Base-by-base conservation (phyloP, 2,888 invertebrate species). In the Lasioglossum zephyrum region DNA sequence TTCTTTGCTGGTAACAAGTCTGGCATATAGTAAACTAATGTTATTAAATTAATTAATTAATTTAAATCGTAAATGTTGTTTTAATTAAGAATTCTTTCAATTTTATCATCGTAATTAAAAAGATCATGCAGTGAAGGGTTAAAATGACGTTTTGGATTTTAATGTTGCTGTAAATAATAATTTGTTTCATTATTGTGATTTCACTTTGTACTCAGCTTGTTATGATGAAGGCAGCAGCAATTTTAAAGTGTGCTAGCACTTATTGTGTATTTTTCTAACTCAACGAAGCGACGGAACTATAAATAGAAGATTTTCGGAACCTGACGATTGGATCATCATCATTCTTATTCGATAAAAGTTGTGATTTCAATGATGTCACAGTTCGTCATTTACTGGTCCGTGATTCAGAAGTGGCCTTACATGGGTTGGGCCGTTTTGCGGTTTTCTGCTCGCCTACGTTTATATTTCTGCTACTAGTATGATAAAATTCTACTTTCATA, bases 351-450 rank as follows among this genome's bases (percentile, higher is more conserved):
- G 36, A 6, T 13, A 66, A 66, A 66, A 36, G 18, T 66, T 66
- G 66, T 66, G 66, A 36, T 36, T 66, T 18, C 36, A 36, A 66
- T 66, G 66, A 66, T 66, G 66, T 66, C 66, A 66, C 8, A 18
- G 31, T 36, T 36, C 66, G 8, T 66, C 66, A 18, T 2, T 8
- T 66, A 36, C 36, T 66, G 36, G 66, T 66, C 6, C 66, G 36
- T 66, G 36, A 66, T 66, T 66, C 66, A 66, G 66, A 18, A 31
- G 36, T 66, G 16, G 8, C 18, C 36, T 36, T 66, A 36, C 36
- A 66, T 66, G 66, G 66, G 31, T 36, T 16, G 66, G 31, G 36
- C 18, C 18, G 66, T 36, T 31, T 31, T 18, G 0, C 8, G 8
- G 66, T 18, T 66, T 66, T 18, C 31, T 36, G 66, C 31, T 63